Percentiles rank a stretch among this genome's conserved stretches.
Evolutionary conservation across 1,140 invertebrate species (phyloP).

Genomic region (Helicorthomorpha holstii): DNA sequence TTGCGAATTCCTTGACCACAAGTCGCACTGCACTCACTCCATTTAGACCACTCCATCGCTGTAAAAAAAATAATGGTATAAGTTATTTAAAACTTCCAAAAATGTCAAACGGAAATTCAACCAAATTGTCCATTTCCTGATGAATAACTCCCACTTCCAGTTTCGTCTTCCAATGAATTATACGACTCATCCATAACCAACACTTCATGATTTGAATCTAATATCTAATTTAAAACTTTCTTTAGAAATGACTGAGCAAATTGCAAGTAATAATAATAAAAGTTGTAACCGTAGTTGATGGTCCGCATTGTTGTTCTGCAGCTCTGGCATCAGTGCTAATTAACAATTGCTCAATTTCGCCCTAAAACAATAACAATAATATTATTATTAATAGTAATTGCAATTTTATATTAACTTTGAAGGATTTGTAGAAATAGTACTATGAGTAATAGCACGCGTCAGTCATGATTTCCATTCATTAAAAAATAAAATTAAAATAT

Average conservation of each 20-base stretch:
- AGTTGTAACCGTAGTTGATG: too few species aligned
- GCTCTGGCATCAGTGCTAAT: not conserved
- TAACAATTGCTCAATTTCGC: slow-evolving; percentile 4
- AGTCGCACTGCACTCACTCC: slow-evolving; percentile 6
- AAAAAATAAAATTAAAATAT: too few species aligned
- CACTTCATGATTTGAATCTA: not conserved
- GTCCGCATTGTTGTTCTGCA: slow-evolving; percentile 3
- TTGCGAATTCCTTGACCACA: slow-evolving; percentile 2
- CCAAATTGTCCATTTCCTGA: not conserved
- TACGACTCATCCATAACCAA: not conserved
- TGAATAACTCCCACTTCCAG: not conserved
- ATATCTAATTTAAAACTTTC: too few species aligned
- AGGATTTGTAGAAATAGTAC: too few species aligned
- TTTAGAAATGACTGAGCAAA: too few species aligned
- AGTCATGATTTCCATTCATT: too few species aligned
- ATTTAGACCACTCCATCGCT: slow-evolving; percentile 5
- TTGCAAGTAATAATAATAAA: too few species aligned
- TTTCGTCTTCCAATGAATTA: not conserved
- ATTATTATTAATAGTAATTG: not conserved
- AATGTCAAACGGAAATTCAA: not conserved
- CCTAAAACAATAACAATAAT: slow-evolving; percentile 1
- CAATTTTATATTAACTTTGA: not conserved
- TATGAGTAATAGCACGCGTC: too few species aligned
- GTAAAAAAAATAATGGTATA: not conserved
- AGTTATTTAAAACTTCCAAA: not conserved